Evolutionary conservation across 2,888 invertebrate genomes (phyloP), one percentile per base, ranked within the genome.

Genomic region (Xanthorhoe designata): DNA sequence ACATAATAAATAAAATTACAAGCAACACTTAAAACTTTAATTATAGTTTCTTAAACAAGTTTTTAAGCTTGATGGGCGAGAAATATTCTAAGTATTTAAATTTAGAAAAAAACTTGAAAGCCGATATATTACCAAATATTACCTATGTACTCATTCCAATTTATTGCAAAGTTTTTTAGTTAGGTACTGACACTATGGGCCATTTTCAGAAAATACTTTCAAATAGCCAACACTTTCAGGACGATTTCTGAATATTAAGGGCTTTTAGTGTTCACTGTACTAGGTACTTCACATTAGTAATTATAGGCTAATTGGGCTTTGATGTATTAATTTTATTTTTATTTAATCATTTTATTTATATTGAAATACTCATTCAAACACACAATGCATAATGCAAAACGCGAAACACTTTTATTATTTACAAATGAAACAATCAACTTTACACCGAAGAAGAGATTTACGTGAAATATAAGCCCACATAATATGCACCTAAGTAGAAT

Each of bases 401-500:
- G 38, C 13, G 13, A 42, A 42, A 42, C 2, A 42, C 13, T 42
- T 38, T 42, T 42, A 13, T 42, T 42, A 35, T 35, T 56, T 7
- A 15, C 13, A 13, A 45, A 53, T 51, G 10, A 57, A 57, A 47
- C 38, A 53, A 57, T 54, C 45, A 62, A 54, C 58, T 56, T 57
- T 51, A 62, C 19, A 57, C 17, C 49, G 32, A 13, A 45, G 19
- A 59, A 24, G 60, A 60, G 9, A 56, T 58, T 49, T 51, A 17
- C 15, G 8, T 32, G n/a, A 63, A 62, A 58, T 45, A 29, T 49
- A 67, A 57, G 54, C 50, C 52, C 61, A 64, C 64, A 62, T 10
- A 68, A 68, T 61, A 61, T 17, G 50, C 64, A 68, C 52, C 15
- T 62, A 62, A 62, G 47, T 60, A 61, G 54, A 69, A 42, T 66